phyloP scores from a whole-genome alignment of 2,113 vertebrate genomes.

The Euleptes europaea region DNA sequence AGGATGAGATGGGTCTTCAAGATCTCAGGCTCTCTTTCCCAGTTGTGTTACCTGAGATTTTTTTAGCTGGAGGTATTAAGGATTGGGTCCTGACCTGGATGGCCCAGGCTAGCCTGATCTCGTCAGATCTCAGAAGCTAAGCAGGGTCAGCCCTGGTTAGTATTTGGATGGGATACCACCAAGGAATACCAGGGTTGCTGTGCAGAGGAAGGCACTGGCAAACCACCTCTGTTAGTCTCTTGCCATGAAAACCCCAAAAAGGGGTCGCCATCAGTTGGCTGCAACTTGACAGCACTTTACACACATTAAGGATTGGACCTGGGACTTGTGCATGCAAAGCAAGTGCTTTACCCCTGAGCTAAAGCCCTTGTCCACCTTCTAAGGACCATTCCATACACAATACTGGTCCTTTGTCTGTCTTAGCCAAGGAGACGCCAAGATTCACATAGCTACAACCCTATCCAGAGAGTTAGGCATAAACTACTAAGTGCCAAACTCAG shows the following conservation, averaged over 20 bases:
- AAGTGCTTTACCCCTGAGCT: background rate
- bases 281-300: too few species aligned
- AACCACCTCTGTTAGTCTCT: too few species aligned
- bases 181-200: too few species aligned
- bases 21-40: background rate
- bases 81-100: too few species aligned
- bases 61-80: background rate
- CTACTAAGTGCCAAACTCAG: background rate
- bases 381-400: background rate
- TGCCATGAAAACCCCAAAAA: too few species aligned
- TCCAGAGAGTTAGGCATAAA: background rate
- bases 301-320: too few species aligned
- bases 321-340: background rate
- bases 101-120: too few species aligned
- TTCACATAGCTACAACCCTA: background rate
- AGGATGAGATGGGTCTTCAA: background rate
- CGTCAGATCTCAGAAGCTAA: too few species aligned
- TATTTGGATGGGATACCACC: too few species aligned
- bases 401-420: background rate
- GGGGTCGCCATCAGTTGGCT: too few species aligned
- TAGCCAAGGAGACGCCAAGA: background rate
- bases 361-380: background rate
- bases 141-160: too few species aligned
- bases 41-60: background rate
- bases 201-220: too few species aligned